Evolutionary conservation across 2,888 invertebrate genomes (phyloP).

Genomic region (Dynastes maya): DNA sequence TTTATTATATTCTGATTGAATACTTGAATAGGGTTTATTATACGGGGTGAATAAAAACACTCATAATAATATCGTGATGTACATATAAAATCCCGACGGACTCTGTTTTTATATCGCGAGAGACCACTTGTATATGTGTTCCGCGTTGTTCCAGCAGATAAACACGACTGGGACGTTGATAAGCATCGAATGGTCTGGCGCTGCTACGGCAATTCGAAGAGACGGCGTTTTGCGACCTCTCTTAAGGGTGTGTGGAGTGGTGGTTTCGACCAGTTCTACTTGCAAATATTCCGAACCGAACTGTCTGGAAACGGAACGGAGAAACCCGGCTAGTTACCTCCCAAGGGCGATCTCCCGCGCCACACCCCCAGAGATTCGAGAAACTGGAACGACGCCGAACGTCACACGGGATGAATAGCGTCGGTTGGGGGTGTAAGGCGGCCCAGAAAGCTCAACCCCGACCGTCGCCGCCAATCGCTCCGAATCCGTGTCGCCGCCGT

Average conservation of each 20-base stretch:
- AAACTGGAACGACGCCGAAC: constrained; percentile 69
- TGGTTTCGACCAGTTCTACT: constrained; percentile 59
- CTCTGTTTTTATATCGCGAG: constrained; percentile 64
- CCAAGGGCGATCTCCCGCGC: constrained; percentile 72
- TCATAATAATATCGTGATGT: constrained; percentile 30
- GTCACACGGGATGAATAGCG: constrained; percentile 59
- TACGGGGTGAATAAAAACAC: constrained; percentile 37
- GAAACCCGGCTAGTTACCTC: constrained; percentile 66
- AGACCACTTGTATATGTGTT: constrained; percentile 64
- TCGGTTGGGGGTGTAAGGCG: constrained; percentile 62
- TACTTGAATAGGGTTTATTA: constrained; percentile 2
- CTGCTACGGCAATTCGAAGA: constrained; percentile 64
- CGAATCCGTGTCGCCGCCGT: constrained; percentile 60
- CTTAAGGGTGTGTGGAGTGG: constrained; percentile 63
- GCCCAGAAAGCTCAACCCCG: constrained; percentile 60
- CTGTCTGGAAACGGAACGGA: constrained; percentile 53
- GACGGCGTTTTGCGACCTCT: constrained; percentile 63
- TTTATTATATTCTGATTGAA: constrained; percentile 13
- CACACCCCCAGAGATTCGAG: constrained; percentile 70
- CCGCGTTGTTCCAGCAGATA: constrained; percentile 66
- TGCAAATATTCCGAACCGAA: constrained; percentile 57
- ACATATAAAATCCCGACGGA: constrained; percentile 56
- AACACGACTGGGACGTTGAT: constrained; percentile 70
- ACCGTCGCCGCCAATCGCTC: constrained; percentile 63
- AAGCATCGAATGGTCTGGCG: constrained; percentile 65